These are phyloP conservation scores for Pemphredon lugubris DNA, from an alignment of 2,888 invertebrate genomes.

Conservation along the genomic window DNA sequence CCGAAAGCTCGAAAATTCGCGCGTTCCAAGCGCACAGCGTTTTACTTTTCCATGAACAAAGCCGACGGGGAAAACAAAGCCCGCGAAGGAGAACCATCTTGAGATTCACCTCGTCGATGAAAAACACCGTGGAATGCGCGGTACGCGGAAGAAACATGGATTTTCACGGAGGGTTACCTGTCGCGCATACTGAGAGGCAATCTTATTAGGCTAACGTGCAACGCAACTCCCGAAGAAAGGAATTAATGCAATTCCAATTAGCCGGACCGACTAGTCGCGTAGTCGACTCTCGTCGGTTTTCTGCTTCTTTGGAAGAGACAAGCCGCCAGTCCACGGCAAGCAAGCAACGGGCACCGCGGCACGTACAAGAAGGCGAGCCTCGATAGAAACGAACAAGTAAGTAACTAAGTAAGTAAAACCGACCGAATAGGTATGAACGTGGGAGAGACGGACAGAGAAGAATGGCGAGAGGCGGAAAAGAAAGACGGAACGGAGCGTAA, in stretches of 20 bases:
- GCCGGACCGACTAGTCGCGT: conserved; percentile 50
- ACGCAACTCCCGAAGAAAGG: conserved; percentile 59
- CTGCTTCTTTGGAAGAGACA: conserved; percentile 64
- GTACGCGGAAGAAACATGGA: conserved; percentile 51
- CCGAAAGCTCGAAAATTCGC: not conserved
- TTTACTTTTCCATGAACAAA: too few relatives aligned
- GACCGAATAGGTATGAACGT: conserved; percentile 51
- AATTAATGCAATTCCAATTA: conserved; percentile 74
- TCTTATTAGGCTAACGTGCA: conserved; percentile 57
- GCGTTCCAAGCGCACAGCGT: too few relatives aligned
- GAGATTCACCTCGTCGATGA: not conserved
- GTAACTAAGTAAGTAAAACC: conserved; percentile 64
- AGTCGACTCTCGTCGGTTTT: conserved; percentile 57
- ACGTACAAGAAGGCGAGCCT: conserved; percentile 47
- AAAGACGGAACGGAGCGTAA: not conserved
- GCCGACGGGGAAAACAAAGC: not conserved
- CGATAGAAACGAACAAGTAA: conserved; percentile 56
- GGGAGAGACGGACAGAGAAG: conserved; percentile 33
- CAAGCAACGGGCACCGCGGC: conserved; percentile 40
- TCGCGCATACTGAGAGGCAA: conserved; percentile 56
- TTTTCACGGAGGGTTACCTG: conserved; percentile 52
- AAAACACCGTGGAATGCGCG: conserved; percentile 39
- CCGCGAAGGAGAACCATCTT: not conserved
- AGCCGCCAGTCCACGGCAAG: conserved; percentile 56
- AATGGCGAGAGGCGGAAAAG: conserved; percentile 1